Conservation (phyloP, 2,888 invertebrate genomes). For the Salpingus planirostris region DNA sequence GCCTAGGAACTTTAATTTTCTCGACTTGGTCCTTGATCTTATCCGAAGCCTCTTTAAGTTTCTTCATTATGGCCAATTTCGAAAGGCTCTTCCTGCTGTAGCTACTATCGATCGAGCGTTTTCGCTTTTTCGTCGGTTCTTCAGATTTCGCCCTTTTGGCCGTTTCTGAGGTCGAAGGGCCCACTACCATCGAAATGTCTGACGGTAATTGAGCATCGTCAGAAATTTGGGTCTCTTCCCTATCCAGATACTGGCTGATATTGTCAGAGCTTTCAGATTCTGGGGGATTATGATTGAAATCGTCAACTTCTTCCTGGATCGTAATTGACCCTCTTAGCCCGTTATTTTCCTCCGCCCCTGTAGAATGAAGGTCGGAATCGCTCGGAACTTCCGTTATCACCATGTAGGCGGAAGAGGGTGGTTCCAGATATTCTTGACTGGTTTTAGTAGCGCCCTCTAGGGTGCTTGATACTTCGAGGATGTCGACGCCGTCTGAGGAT, state of each 20-base stretch:
- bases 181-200: too few species aligned
- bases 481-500: slow-evolving; percentile 15
- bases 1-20: slow-evolving; percentile 12
- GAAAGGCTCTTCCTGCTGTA: slow-evolving; percentile 33
- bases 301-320: slow-evolving; percentile 15
- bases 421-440: slow-evolving; percentile 6
- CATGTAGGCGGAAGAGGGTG: slow-evolving; percentile 10
- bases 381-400: slow-evolving; percentile 14
- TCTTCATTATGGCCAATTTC: slow-evolving; percentile 27
- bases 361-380: slow-evolving; percentile 10
- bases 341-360: slow-evolving; percentile 3
- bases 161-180: slow-evolving; percentile 5
- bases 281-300: too few species aligned
- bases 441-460: slow-evolving; percentile 16
- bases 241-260: slow-evolving; percentile 40
- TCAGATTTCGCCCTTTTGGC: slow-evolving; percentile 21
- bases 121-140: slow-evolving; percentile 28
- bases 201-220: neutral
- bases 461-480: too few species aligned
- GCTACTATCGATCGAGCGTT: slow-evolving; percentile 31
- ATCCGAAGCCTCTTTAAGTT: slow-evolving; percentile 25
- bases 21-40: too few species aligned
- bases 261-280: slow-evolving; percentile 37
- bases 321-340: slow-evolving; percentile 3
- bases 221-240: slow-evolving; percentile 24